Evolutionary conservation across 2,888 invertebrate species (phyloP).

Genomic region (Watsonalla binaria): DNA sequence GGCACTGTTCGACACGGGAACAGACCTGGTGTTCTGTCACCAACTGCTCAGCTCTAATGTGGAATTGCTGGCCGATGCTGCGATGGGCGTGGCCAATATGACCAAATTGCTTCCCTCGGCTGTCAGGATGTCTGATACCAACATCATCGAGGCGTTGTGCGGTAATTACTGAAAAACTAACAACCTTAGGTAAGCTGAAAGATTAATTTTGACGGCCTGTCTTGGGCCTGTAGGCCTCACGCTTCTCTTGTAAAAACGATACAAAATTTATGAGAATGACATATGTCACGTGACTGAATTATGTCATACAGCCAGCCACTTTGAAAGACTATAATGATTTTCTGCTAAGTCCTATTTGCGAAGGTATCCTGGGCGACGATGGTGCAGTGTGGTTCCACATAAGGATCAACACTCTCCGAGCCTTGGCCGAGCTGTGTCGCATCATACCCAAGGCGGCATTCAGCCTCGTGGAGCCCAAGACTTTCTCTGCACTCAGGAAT

Average conservation of each 20-base stretch:
- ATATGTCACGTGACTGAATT: too few species aligned
- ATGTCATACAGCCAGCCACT: too few species aligned
- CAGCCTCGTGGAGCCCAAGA: constrained; percentile 57
- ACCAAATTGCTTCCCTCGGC: constrained; percentile 60
- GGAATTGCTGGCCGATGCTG: constrained; percentile 61
- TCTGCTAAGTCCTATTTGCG: not conserved
- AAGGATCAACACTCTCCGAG: constrained; percentile 56
- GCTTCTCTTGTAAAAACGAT: too few species aligned
- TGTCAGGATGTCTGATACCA: constrained; percentile 66
- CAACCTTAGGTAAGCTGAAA: too few species aligned
- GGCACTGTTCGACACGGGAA: constrained; percentile 62
- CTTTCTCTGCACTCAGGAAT: constrained; percentile 52
- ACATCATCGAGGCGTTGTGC: constrained; percentile 63
- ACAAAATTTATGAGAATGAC: too few species aligned
- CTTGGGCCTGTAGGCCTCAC: too few species aligned
- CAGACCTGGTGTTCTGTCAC: constrained; percentile 66
- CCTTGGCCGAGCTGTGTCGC: constrained; percentile 57
- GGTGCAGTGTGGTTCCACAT: constrained; percentile 61
- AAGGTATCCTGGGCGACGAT: constrained; percentile 60
- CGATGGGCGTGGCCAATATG: constrained; percentile 72
- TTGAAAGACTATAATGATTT: too few species aligned
- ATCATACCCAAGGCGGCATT: constrained; percentile 64
- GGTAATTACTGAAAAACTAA: constrained; percentile 27
- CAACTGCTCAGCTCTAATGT: constrained; percentile 61
- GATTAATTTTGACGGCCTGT: too few species aligned